Base-by-base conservation (phyloP, 1,140 invertebrate genomes). In the Hypothenemus hampei region DNA sequence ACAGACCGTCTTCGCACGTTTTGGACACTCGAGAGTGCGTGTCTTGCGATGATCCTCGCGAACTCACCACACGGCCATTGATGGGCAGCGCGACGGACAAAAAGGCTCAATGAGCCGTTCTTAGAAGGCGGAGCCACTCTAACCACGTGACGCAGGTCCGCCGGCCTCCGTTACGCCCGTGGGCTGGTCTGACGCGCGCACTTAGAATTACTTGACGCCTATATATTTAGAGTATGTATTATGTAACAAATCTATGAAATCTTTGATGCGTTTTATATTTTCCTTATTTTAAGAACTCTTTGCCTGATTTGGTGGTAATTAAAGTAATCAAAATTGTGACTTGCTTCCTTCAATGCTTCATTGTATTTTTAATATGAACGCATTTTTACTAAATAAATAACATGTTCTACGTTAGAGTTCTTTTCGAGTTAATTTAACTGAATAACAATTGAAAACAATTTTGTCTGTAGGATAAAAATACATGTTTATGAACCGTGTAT, bases 1-100 rank as follows among this genome's bases (percentile, higher is more conserved):
- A 57, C 55, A 13, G 29, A 29, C 51, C 21, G 24, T 33, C 15
- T 37, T 35, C 33, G 55, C 47, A 24, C 53, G n/a, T 35, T 13
- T 37, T 23, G 54, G 37, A 23, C 45, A 37, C 48, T 45, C 40
- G 39, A 24, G 35, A 44, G 35, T 46, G 41, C 62, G 61, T 64
- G 61, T 67, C 66, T 67, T 59, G 43, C 63, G 50, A 50, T 61
- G 62, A 62, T 58, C n/a, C n/a, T n/a, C 65, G 61, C 67, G 65
- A 68, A 67, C 62, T 61, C 65, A n/a, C n/a, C n/a, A n/a, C n/a
- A 65, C 66, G 67, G 68, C 67, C 66, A 69, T 69, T 69, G 67
- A 69, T 69, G 66, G 57, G 60, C 59, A 58, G 53, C 50, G 45
- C 33, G n/a, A 33, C 11, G 19, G 15, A 24, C 21, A 43, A 15